A percentile compares a stretch with the other conserved stretches of the same genome.
Conservation (phyloP, 2,888 invertebrate species). For the Stenodema calcarata region DNA sequence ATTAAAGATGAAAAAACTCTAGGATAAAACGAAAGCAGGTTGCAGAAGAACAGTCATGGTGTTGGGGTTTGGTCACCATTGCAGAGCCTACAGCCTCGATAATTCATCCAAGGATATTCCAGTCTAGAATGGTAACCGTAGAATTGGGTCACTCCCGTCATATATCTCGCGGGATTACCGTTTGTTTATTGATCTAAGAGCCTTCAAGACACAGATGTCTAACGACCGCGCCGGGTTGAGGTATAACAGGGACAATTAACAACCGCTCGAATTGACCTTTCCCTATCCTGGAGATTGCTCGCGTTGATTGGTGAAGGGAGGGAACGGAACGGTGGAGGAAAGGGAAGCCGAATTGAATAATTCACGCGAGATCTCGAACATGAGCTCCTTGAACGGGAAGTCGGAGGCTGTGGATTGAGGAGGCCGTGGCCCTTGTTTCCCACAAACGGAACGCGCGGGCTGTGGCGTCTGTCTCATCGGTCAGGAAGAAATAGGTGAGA, state of each 20-base stretch:
- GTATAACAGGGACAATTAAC: not conserved
- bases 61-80: no score
- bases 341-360: not conserved
- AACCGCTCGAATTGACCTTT: slow-evolving; percentile 1
- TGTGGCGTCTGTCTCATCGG: not conserved
- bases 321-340: not conserved
- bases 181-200: not conserved
- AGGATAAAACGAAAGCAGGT: no score
- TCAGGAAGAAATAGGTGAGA: slow-evolving; percentile 2
- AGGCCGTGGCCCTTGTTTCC: not conserved
- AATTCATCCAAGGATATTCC: not conserved
- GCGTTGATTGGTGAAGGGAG: not conserved
- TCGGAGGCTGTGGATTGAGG: not conserved
- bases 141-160: not conserved
- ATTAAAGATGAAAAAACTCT: no score
- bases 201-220: not conserved
- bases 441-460: not conserved
- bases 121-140: not conserved
- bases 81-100: no score
- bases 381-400: not conserved
- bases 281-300: not conserved
- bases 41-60: no score
- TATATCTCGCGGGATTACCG: not conserved
- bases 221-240: not conserved
- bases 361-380: not conserved